Conservation (phyloP, 2,797 vertebrate species). For the Cheirogaleus major region DNA sequence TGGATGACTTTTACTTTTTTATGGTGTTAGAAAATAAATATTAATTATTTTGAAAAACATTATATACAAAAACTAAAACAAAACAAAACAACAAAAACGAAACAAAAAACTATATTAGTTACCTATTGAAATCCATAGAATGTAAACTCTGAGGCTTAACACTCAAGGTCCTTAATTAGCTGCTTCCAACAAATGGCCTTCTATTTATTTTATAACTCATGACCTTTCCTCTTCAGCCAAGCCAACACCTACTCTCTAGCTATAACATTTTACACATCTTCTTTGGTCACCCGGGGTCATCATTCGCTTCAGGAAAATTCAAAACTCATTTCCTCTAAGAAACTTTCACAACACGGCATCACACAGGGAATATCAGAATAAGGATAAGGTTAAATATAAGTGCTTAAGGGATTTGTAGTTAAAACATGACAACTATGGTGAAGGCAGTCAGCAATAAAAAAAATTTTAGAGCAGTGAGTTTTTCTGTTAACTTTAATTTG, state of each 20-base stretch:
- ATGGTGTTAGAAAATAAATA: not conserved
- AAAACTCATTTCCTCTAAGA: conserved; percentile 21
- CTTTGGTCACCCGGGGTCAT: not conserved
- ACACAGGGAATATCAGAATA: not conserved
- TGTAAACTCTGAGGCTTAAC: not conserved
- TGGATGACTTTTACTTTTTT: not conserved
- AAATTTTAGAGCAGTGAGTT: not conserved
- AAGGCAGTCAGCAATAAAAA: not conserved
- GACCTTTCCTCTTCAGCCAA: not conserved
- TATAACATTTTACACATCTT: not conserved
- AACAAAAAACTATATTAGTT: not conserved
- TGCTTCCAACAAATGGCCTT: not conserved
- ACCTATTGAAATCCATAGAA: not conserved
- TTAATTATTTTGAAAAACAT: not conserved
- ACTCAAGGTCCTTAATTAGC: not conserved
- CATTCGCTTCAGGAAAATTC: not conserved
- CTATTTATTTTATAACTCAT: not conserved
- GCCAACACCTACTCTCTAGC: not conserved
- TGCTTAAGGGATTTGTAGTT: not conserved
- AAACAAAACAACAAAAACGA: conserved; percentile 19
- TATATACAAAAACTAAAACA: not conserved
- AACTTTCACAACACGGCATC: not conserved
- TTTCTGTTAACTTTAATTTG: not conserved
- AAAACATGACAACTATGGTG: not conserved
- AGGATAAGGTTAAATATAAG: not conserved